A percentile compares a stretch with the other conserved stretches of the same genome.
phyloP scores from a whole-genome alignment of 2,113 vertebrate species.

The Eurypyga helias region DNA sequence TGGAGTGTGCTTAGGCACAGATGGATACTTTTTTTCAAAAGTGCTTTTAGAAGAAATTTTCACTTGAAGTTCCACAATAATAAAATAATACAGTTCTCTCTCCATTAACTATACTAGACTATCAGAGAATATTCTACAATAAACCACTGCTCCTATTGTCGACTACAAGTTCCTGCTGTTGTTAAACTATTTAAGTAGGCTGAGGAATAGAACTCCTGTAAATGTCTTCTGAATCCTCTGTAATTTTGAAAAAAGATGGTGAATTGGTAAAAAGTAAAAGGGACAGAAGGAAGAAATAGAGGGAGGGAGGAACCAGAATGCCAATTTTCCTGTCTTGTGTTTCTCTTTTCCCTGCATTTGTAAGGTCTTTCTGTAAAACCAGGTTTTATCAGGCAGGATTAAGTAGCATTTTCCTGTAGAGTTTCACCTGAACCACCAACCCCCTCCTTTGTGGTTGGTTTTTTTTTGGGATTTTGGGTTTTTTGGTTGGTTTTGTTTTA shows the following conservation, averaged over 20 bases:
- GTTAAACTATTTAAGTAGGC: background rate
- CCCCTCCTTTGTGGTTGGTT: background rate
- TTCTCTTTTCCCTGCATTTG: background rate
- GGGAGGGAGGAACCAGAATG: fast-evolving
- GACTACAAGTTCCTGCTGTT: background rate
- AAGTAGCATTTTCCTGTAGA: background rate
- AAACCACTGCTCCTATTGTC: background rate
- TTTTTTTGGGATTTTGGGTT: no score
- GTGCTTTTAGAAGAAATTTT: background rate
- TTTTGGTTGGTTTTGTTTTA: background rate
- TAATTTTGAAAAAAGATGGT: background rate
- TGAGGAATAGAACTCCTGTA: background rate
- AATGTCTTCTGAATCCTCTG: background rate
- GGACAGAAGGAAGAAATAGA: background rate
- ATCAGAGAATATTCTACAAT: background rate
- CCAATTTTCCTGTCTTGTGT: background rate
- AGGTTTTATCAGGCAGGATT: background rate
- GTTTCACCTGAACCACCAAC: background rate
- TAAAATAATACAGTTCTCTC: background rate
- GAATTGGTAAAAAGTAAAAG: background rate
- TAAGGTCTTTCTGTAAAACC: background rate
- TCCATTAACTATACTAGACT: background rate
- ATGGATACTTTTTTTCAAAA: background rate
- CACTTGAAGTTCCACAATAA: background rate
- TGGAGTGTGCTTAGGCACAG: background rate